phyloP scores from a whole-genome alignment of 2,113 vertebrate species.

The Istiophorus platypterus region DNA sequence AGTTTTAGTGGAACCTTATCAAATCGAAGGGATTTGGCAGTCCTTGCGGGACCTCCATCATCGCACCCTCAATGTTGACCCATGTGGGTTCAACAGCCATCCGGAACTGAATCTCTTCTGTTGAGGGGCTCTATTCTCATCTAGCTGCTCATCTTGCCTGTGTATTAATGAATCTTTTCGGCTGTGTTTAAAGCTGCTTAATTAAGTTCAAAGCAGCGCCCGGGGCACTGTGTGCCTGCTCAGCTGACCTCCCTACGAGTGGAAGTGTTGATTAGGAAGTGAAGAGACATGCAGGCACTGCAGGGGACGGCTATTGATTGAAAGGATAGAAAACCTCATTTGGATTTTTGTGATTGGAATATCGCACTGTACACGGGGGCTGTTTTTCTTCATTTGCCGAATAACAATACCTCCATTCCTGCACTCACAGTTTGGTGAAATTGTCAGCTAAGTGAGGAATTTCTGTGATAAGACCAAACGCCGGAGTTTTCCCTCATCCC shows the following conservation, averaged over 20 bases:
- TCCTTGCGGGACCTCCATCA: constrained; percentile 54
- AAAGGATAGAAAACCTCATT: constrained; percentile 72
- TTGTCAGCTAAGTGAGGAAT: constrained; percentile 69
- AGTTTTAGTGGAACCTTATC: constrained; percentile 45
- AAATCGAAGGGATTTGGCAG: constrained; percentile 46
- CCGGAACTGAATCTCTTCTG: constrained; percentile 42
- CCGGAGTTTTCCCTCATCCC: constrained; percentile 74
- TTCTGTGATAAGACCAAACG: constrained; percentile 65
- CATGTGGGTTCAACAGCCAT: constrained; percentile 58
- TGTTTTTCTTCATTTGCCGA: constrained; percentile 46
- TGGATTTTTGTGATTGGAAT: constrained; percentile 67
- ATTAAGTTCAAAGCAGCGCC: constrained; percentile 85
- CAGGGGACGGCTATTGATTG: constrained; percentile 79
- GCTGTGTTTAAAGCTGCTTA: constrained; percentile 85
- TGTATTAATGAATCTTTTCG: constrained; percentile 84
- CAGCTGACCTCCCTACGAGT: constrained; percentile 80
- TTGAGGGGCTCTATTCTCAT: constrained; percentile 61
- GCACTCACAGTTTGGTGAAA: constrained; percentile 47
- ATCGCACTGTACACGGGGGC: constrained; percentile 34
- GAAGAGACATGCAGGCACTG: constrained; percentile 74
- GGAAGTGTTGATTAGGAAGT: constrained; percentile 86
- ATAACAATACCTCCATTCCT: constrained; percentile 44
- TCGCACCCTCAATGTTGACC: constrained; percentile 48
- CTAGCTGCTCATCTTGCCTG: constrained; percentile 75
- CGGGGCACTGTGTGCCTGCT: constrained; percentile 77